Evolutionary conservation across 2,113 vertebrate genomes (phyloP).

Genomic region (Pleuronectes platessa): DNA sequence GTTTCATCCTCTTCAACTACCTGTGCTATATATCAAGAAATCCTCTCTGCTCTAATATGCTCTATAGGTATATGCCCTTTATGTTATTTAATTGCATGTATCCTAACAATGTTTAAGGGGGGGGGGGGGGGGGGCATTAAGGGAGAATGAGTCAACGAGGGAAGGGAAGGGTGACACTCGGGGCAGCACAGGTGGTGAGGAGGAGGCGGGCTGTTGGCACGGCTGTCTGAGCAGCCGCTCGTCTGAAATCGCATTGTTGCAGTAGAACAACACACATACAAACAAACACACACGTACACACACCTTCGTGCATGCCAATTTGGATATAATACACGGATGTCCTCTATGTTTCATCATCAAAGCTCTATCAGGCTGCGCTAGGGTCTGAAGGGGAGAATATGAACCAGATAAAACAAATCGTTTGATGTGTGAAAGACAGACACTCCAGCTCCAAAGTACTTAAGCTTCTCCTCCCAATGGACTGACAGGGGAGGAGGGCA

Average conservation of each 20-base stretch:
- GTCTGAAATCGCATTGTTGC: conserved; percentile 69
- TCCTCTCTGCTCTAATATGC: conserved; percentile 10
- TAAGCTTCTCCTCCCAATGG: conserved; percentile 83
- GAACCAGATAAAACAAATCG: conserved; percentile 86
- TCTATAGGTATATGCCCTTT: neutral
- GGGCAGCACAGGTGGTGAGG: conserved; percentile 59
- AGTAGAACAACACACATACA: conserved; percentile 39
- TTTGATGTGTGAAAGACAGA: conserved; percentile 88
- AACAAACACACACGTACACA: conserved; percentile 29
- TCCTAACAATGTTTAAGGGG: neutral
- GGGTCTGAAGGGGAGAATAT: conserved; percentile 83
- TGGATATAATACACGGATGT: conserved; percentile 81
- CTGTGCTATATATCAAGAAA: conserved; percentile 24
- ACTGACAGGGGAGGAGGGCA: conserved; percentile 71
- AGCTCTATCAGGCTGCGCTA: conserved; percentile 75
- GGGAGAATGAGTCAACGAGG: conserved; percentile 8
- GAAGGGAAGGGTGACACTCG: conserved; percentile 30
- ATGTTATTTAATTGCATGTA: conserved; percentile 18
- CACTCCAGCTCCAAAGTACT: conserved; percentile 83
- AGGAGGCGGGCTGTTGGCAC: conserved; percentile 39
- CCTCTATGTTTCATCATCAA: conserved; percentile 88
- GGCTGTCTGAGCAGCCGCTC: conserved; percentile 47
- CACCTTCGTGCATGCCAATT: conserved; percentile 75
- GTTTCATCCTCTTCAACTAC: conserved; percentile 10
- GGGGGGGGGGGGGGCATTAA: neutral